These are phyloP conservation scores for Cylloceria caligata DNA, from an alignment of 2,888 invertebrate species.

Conservation along the genomic window DNA sequence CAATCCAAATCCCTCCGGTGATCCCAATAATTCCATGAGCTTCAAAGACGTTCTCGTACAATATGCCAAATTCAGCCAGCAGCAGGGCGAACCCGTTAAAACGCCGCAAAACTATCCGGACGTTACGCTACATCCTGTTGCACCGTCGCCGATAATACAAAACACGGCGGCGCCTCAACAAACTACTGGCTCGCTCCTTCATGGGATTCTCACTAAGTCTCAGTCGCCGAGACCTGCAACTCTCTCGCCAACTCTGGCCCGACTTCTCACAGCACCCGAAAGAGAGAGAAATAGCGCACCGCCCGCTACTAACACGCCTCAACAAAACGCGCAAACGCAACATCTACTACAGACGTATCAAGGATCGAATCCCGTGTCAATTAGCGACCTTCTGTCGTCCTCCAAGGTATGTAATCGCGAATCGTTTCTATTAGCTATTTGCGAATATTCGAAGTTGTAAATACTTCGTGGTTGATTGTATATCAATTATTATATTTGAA, in stretches of 20 bases:
- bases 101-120: conserved; percentile 91
- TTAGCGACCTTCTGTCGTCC: conserved; percentile 85
- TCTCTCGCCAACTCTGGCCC: conserved; percentile 92
- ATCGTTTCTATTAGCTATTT: conserved; percentile 60
- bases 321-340: conserved; percentile 78
- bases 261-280: conserved; percentile 90
- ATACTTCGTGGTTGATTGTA: too few relatives aligned
- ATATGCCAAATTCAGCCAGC: conserved; percentile 88
- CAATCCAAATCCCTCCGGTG: conserved; percentile 81
- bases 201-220: conserved; percentile 91
- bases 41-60: conserved; percentile 92
- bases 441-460: too few relatives aligned
- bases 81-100: conserved; percentile 83
- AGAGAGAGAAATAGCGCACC: conserved; percentile 80
- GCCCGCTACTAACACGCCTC: conserved; percentile 76
- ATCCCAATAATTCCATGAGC: conserved; percentile 85
- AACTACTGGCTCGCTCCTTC: conserved; percentile 88
- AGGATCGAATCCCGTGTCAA: conserved; percentile 83
- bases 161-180: conserved; percentile 80
- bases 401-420: conserved; percentile 82
- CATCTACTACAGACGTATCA: conserved; percentile 82
- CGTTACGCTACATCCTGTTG: conserved; percentile 91
- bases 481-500: too few relatives aligned
- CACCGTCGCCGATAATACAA: conserved; percentile 83
- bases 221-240: conserved; percentile 87